Conservation (phyloP, 2,113 vertebrate genomes). For the Tonatia bakeri region DNA sequence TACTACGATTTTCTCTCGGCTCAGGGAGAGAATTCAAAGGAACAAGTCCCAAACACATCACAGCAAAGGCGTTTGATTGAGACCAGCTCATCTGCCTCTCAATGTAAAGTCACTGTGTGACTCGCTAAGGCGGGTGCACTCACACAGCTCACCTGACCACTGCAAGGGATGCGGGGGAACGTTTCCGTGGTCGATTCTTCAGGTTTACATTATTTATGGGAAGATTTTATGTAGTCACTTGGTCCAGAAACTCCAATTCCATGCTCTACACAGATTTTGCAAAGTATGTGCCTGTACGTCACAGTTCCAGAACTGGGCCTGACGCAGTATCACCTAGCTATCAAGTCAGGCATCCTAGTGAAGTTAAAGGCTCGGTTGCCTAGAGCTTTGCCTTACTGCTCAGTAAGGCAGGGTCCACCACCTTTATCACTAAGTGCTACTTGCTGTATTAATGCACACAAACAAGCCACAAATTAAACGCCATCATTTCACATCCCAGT, state of each 20-base stretch:
- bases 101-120: not conserved
- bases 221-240: not conserved
- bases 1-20: conserved; percentile 50
- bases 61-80: conserved; percentile 61
- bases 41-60: conserved; percentile 50
- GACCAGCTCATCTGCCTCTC: conserved; percentile 36
- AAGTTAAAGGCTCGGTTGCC: not conserved
- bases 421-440: not conserved
- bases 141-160: not conserved
- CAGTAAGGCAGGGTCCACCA: not conserved
- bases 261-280: not conserved
- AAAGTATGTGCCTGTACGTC: not conserved
- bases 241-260: not conserved
- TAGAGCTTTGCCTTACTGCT: not conserved
- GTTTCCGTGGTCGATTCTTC: not conserved
- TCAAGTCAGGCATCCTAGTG: not conserved
- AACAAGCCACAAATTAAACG: conserved; percentile 64
- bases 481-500: conserved; percentile 45
- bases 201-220: not conserved
- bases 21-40: conserved; percentile 43
- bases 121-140: not conserved
- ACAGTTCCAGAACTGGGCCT: not conserved
- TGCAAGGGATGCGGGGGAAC: not conserved
- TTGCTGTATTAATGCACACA: conserved; percentile 50
- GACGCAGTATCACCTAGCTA: not conserved